phyloP scores from a whole-genome alignment of 2,888 invertebrate genomes.

The Amphimallon solstitiale region DNA sequence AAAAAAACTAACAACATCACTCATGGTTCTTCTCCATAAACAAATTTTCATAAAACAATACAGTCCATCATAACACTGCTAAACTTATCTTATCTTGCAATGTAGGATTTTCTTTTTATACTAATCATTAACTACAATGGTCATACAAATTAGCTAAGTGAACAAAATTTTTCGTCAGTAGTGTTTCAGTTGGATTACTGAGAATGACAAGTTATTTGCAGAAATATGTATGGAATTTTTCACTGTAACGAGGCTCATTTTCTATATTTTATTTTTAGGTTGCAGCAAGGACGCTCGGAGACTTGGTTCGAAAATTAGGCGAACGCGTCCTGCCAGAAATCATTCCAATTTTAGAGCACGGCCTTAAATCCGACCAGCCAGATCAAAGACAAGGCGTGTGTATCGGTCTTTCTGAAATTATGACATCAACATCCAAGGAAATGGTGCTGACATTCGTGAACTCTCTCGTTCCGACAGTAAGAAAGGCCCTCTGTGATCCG shows the following conservation, averaged over 20 bases:
- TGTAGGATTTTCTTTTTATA: too few species aligned
- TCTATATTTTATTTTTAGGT: constrained; percentile 63
- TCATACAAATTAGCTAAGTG: too few species aligned
- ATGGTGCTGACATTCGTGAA: constrained; percentile 92
- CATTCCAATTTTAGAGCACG: constrained; percentile 95
- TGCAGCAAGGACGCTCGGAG: constrained; percentile 95
- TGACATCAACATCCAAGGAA: constrained; percentile 94
- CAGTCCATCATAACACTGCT: too few species aligned
- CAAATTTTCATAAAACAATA: too few species aligned
- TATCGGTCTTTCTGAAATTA: constrained; percentile 97
- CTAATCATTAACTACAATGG: too few species aligned
- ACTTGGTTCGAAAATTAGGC: constrained; percentile 95
- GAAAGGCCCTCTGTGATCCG: constrained; percentile 93
- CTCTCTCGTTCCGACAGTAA: constrained; percentile 92
- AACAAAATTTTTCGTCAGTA: too few species aligned
- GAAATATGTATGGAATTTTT: too few species aligned
- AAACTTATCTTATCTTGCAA: too few species aligned
- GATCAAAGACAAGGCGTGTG: constrained; percentile 99
- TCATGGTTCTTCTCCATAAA: too few species aligned
- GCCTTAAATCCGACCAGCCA: constrained; percentile 88
- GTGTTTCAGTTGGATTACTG: too few species aligned
- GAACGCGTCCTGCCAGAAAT: constrained; percentile 98
- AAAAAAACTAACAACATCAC: too few species aligned
- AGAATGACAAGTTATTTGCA: too few species aligned
- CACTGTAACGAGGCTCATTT: background rate